Conservation (phyloP, 2,113 vertebrate species). For the Castor canadensis region DNA sequence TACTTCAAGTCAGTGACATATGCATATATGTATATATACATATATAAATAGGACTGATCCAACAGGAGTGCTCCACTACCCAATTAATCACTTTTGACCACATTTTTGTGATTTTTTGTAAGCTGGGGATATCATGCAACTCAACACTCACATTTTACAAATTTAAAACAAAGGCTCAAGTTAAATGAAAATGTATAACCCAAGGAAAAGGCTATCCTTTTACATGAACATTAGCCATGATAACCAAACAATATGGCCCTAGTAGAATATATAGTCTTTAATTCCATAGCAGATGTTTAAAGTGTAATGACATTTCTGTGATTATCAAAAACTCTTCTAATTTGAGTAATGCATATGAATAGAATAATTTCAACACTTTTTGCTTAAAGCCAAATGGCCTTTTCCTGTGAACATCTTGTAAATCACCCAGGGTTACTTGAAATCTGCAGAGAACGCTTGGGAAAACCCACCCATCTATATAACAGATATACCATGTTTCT, state of each 20-base stretch:
- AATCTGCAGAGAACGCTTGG: neutral
- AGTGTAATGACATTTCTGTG: neutral
- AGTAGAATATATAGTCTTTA: neutral
- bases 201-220: neutral
- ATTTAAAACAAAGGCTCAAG: neutral
- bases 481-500: neutral
- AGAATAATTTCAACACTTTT: conserved; percentile 8
- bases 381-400: neutral
- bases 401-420: neutral
- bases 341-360: neutral
- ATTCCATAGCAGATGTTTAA: neutral
- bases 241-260: neutral
- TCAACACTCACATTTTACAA: neutral
- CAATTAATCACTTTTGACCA: neutral
- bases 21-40: no score
- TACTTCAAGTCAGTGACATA: neutral
- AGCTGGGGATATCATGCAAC: neutral
- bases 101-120: neutral
- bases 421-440: neutral
- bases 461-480: neutral
- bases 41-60: neutral
- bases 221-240: neutral
- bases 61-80: neutral
- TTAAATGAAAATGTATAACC: neutral
- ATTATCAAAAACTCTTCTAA: neutral